Base-by-base conservation (phyloP, 2,888 invertebrate species). In the Morinoia aosen region DNA sequence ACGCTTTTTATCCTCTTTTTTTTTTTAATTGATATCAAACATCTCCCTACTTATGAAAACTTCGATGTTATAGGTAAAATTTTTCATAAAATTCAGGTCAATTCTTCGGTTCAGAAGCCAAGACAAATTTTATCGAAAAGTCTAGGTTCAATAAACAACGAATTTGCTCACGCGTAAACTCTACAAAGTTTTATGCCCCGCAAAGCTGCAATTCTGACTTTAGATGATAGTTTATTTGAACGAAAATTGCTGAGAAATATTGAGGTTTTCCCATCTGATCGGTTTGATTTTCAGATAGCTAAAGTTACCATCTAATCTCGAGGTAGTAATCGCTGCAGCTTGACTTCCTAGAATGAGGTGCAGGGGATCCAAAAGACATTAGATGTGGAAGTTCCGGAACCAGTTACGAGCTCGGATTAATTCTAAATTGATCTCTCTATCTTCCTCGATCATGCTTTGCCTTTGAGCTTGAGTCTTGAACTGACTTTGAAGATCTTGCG, bases 351-450 rank as follows among this genome's bases (percentile, higher is more conserved):
- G 76, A 76, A 76, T 76, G 76, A 76, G 76, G 76, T 76, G 76
- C 76, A 19, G 2, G 76, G 25, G 76, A 76, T 33, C 33, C 76
- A 76, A 76, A 76, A 76, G 25, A 76, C 76, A 76, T 76, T 76
- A 76, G 25, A 76, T 33, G 76, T 25, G 76, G 76, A 76, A 76
- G 76, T 76, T 76, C 25, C 76, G 0, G 76, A 76, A 76, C 76
- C 76, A 76, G 76, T 76, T 76, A 76, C 76, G 76, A 76, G 76
- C 76, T 76, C 25, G 76, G 76, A 76, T 76, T 76, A 76, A 76
- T 76, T 76, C 76, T 76, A 76, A 76, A 76, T 76, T 19, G 76
- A 10, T 19, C 25, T 76, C 76, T 76, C 76, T 16, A 76, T 76
- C 76, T 76, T 76, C 76, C 76, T 76, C 2, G 76, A 76, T 76